Percentiles rank a stretch among this genome's conserved stretches.
phyloP scores from a whole-genome alignment of 2,888 invertebrate genomes.

The Pandemis heparana region DNA sequence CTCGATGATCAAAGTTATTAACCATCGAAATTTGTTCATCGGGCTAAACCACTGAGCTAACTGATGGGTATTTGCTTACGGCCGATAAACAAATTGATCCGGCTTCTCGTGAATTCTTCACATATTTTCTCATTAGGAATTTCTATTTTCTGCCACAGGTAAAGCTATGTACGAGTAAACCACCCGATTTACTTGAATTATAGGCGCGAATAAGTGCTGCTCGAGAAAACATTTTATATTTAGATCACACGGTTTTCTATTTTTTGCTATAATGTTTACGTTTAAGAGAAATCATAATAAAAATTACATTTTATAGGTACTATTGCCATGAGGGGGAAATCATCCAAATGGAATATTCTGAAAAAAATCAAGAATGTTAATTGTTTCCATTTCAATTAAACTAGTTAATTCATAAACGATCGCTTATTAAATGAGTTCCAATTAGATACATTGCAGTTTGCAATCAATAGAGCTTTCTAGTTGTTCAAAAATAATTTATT shows the following conservation, averaged over 20 bases:
- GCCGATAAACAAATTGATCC: background rate
- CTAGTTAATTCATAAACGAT: background rate
- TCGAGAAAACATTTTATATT: conserved; percentile 3
- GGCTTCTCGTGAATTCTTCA: background rate
- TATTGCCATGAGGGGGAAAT: too few relatives aligned
- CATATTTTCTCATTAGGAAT: conserved; percentile 1
- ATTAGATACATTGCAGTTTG: too few relatives aligned
- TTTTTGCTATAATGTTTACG: background rate
- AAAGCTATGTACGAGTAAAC: conserved; percentile 10
- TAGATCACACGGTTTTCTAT: conserved; percentile 1
- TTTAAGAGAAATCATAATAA: background rate
- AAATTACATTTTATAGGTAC: background rate
- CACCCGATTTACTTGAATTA: conserved; percentile 1
- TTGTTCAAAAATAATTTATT: too few relatives aligned
- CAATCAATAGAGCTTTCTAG: too few relatives aligned
- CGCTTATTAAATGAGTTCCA: too few relatives aligned
- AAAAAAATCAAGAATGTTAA: background rate
- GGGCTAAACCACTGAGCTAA: background rate
- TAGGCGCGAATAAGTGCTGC: background rate
- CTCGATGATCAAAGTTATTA: background rate
- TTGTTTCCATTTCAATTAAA: background rate
- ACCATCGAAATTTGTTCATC: background rate
- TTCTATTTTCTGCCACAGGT: conserved; percentile 11
- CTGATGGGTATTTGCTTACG: background rate
- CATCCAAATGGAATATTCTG: too few relatives aligned